phyloP scores from a whole-genome alignment of 2,113 vertebrate species.

The Onychostruthus taczanowskii region DNA sequence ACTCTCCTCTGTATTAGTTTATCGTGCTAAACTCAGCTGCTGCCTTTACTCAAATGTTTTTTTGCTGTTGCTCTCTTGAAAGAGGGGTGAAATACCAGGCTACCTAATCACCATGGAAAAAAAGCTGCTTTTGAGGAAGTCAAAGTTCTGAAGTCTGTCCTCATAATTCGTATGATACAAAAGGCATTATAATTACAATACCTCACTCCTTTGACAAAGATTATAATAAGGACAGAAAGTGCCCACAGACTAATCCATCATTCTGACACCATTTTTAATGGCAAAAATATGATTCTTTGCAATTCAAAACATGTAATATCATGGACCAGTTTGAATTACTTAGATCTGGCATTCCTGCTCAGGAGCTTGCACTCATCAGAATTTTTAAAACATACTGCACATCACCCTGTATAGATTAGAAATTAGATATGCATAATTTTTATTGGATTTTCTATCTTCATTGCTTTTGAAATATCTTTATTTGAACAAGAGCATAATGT shows the following conservation, averaged over 20 bases:
- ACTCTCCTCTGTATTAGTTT: not conserved
- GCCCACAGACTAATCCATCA: conserved; percentile 78
- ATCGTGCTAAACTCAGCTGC: not conserved
- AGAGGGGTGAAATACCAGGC: not conserved
- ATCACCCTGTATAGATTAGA: not conserved
- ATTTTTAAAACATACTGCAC: not conserved
- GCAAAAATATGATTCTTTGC: conserved; percentile 68
- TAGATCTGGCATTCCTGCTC: not conserved
- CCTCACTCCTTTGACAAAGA: conserved; percentile 62
- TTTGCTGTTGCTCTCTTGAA: not conserved
- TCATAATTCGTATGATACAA: conserved; percentile 39
- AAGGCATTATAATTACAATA: conserved; percentile 61
- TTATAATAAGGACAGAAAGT: conserved; percentile 74
- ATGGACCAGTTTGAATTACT: conserved; percentile 3
- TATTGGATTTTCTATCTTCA: not conserved
- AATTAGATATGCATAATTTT: not conserved
- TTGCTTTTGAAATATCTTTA: not conserved
- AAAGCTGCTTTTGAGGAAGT: not conserved
- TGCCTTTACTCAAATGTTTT: not conserved
- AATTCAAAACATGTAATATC: conserved; percentile 64
- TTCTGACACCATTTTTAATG: conserved; percentile 74
- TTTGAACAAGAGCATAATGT: conserved; percentile 52
- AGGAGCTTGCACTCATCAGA: not conserved
- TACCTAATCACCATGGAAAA: not conserved
- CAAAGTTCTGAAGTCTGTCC: not conserved